These are phyloP conservation scores for Gymnogyps californianus DNA, from an alignment of 2,113 vertebrate genomes.

Conservation along the genomic window DNA sequence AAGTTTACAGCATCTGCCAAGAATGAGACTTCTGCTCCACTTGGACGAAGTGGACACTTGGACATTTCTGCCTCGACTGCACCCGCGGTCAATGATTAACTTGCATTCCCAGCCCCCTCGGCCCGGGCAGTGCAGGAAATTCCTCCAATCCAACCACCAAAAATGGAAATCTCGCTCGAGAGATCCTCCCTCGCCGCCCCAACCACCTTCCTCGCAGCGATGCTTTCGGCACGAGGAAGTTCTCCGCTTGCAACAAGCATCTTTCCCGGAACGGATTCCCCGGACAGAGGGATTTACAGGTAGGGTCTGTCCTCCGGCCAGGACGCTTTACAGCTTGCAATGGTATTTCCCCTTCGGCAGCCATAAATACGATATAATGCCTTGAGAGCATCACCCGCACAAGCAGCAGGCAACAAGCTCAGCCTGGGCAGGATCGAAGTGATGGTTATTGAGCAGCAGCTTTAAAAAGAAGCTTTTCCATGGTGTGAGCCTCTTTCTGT, in stretches of 20 bases:
- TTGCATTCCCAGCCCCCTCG: neutral
- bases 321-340: rapidly evolving
- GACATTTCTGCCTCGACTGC: neutral
- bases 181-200: rapidly evolving
- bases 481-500: rapidly evolving
- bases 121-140: neutral
- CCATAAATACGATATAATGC: rapidly evolving
- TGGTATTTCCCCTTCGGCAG: no score
- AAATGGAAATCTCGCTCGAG: neutral
- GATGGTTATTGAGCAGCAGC: neutral
- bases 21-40: conserved; percentile 1
- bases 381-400: rapidly evolving
- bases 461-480: neutral
- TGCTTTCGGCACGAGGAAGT: rapidly evolving
- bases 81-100: neutral
- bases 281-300: rapidly evolving
- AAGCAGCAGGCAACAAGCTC: neutral
- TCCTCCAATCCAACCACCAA: neutral
- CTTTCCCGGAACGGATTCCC: rapidly evolving
- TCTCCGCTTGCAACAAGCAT: rapidly evolving
- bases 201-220: rapidly evolving
- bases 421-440: neutral
- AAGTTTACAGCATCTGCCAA: neutral
- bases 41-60: neutral
- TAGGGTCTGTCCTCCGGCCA: rapidly evolving